Percentiles rank a stretch among this genome's conserved stretches.
These are phyloP conservation scores for Gila orcuttii DNA, from an alignment of 2,113 vertebrate species.

Conservation along the genomic window DNA sequence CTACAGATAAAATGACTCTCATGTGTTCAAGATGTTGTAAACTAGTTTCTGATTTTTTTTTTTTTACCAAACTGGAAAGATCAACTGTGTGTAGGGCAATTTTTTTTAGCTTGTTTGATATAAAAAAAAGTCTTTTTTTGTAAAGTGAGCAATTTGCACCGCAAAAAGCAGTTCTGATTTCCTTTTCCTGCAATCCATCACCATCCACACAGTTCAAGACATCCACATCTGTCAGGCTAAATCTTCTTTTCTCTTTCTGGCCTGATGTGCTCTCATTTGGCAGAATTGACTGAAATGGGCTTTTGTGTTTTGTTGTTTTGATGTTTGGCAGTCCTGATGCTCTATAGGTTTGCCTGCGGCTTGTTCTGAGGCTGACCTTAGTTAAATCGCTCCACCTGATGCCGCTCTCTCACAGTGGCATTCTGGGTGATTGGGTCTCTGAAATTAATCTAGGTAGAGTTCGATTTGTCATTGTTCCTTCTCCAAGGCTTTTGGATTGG, in stretches of 20 bases:
- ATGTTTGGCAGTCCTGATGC: conserved; percentile 30
- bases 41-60: background rate
- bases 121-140: conserved; percentile 9
- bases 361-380: conserved; percentile 6
- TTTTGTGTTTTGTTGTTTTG: conserved; percentile 44
- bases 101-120: background rate
- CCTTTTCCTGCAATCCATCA: conserved; percentile 34
- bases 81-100: background rate
- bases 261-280: conserved; percentile 46
- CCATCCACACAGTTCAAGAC: conserved; percentile 45
- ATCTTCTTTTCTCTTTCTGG: conserved; percentile 38
- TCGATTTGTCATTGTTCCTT: conserved; percentile 33
- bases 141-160: conserved; percentile 27
- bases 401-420: conserved; percentile 9
- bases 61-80: background rate
- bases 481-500: conserved; percentile 17
- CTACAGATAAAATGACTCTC: background rate
- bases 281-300: conserved; percentile 55
- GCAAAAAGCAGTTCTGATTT: conserved; percentile 11
- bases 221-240: conserved; percentile 43
- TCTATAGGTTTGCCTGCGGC: conserved; percentile 20
- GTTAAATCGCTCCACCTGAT: conserved; percentile 32
- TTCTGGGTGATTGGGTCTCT: conserved; percentile 28
- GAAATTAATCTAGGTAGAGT: conserved; percentile 48
- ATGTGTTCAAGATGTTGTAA: background rate